Base-by-base conservation (phyloP, 2,888 invertebrate genomes). In the Pseudococcus jackbeardsleyi region DNA sequence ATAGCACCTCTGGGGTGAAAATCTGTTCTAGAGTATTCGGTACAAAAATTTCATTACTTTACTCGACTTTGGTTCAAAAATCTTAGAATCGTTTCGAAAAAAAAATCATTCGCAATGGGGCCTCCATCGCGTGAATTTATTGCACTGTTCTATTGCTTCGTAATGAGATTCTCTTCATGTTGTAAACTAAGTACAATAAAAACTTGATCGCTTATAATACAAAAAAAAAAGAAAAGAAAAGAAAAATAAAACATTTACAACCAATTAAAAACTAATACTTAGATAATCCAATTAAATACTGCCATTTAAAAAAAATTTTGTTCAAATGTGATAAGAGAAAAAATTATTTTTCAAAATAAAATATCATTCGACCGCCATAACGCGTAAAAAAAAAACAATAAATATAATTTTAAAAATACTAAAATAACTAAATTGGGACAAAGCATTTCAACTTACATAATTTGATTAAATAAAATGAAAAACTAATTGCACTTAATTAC, bases 401-500 rank as follows among this genome's bases (percentile, higher is more conserved):
- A 79, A 39, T 39, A 77, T 33, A 77, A 1, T 79, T 79, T 79
- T 42, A 9, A n/a, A 42, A 79, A 79, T 79, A 42, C 42, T 79
- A 42, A 79, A 42, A 79, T 42, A 79, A 79, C 11, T 79, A 79
- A 79, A 79, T 33, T 79, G 79, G 42, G 79, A 79, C 79, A 79
- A 79, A 79, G 42, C 26, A 79, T 42, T 79, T n/a, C 42, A 79
- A 59, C 79, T 79, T 42, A 79, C 39, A 79, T 79, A 79, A 79
- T 79, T 79, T 79, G 79, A 79, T 79, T 79, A 79, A 79, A 79
- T 79, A 79, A 79, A 42, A 79, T 79, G 79, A 42, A 79, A 79
- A 79, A 79, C 79, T 79, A 79, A 79, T 79, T 79, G 79, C 79
- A 79, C 79, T 79, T 79, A 79, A 79, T 79, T 72, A 33, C 72